A percentile compares a stretch with the other conserved stretches of the same genome.
Evolutionary conservation across 2,888 invertebrate genomes (phyloP).

Genomic region (Phasia obesa): DNA sequence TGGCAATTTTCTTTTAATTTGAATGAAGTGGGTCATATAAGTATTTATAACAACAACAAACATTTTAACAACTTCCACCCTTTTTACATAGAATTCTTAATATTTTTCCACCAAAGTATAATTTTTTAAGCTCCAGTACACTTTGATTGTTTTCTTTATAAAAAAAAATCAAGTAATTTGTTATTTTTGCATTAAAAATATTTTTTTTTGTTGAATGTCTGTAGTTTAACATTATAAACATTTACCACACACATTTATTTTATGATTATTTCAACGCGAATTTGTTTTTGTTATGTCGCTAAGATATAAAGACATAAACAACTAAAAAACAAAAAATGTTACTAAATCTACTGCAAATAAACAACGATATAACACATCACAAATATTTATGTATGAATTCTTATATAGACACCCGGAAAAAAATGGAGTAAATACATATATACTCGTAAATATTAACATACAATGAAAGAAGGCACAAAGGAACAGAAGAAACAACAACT

Average conservation of each 20-base stretch:
- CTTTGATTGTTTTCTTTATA: neutral
- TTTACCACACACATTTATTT: constrained; percentile 70
- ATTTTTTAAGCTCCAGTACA: neutral
- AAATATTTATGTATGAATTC: constrained; percentile 37
- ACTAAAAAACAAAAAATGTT: constrained; percentile 54
- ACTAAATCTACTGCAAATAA: constrained; percentile 59
- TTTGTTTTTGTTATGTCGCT: constrained; percentile 70
- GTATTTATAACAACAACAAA: constrained; percentile 1
- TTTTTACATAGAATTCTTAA: no score
- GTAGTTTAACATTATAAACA: neutral
- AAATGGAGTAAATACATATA: neutral
- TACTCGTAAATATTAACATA: neutral
- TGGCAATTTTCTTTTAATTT: constrained; percentile 16
- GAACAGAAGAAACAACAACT: no score
- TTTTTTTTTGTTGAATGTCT: neutral
- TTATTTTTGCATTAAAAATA: constrained; percentile 40
- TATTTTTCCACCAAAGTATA: no score
- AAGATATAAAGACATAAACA: constrained; percentile 70
- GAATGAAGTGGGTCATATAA: constrained; percentile 20
- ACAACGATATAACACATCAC: constrained; percentile 12
- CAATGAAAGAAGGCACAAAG: no score
- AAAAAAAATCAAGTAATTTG: constrained; percentile 65
- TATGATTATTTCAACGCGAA: constrained; percentile 69
- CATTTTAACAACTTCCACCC: neutral
- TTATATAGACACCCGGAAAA: constrained; percentile 21